Evolutionary conservation across 1,140 invertebrate species (phyloP).

Genomic region (Eupeodes corollae): DNA sequence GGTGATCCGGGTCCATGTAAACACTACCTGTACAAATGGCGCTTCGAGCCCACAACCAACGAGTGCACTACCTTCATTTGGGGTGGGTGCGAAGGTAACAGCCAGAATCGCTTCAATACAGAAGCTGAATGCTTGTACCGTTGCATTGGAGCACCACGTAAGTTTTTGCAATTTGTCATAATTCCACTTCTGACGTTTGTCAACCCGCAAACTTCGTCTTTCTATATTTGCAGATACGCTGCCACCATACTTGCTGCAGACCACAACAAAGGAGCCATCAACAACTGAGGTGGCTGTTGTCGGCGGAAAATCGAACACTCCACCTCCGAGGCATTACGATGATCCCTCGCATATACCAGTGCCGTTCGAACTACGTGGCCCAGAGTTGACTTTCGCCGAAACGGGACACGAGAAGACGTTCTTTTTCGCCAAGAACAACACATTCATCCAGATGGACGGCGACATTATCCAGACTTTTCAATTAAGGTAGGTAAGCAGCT

Average conservation of each 20-base stretch:
- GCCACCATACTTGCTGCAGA: slow-evolving; percentile 38
- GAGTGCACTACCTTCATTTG: slow-evolving; percentile 62
- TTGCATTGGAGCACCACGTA: slow-evolving; percentile 47
- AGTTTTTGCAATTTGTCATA: slow-evolving; percentile 12
- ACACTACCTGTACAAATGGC: slow-evolving; percentile 56
- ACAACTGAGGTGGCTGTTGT: slow-evolving; percentile 37
- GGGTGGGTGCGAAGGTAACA: slow-evolving; percentile 66
- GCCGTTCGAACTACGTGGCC: slow-evolving; percentile 56
- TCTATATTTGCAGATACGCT: slow-evolving; percentile 22
- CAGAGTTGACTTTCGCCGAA: slow-evolving; percentile 69
- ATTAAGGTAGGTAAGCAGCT: slow-evolving; percentile 52
- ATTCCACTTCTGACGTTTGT: not conserved
- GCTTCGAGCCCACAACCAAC: slow-evolving; percentile 52
- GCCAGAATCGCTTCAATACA: slow-evolving; percentile 62
- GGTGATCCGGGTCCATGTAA: slow-evolving; percentile 51
- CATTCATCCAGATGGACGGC: slow-evolving; percentile 76
- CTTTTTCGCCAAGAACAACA: slow-evolving; percentile 77
- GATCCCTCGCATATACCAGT: slow-evolving; percentile 42
- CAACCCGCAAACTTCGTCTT: slow-evolving; percentile 5
- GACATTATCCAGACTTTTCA: slow-evolving; percentile 76
- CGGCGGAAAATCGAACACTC: slow-evolving; percentile 30
- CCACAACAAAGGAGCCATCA: slow-evolving; percentile 40
- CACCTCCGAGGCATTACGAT: slow-evolving; percentile 10
- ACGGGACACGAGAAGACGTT: slow-evolving; percentile 66
- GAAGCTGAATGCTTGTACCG: slow-evolving; percentile 57